Conservation (phyloP, 2,113 vertebrate genomes). For the Panurus biarmicus region DNA sequence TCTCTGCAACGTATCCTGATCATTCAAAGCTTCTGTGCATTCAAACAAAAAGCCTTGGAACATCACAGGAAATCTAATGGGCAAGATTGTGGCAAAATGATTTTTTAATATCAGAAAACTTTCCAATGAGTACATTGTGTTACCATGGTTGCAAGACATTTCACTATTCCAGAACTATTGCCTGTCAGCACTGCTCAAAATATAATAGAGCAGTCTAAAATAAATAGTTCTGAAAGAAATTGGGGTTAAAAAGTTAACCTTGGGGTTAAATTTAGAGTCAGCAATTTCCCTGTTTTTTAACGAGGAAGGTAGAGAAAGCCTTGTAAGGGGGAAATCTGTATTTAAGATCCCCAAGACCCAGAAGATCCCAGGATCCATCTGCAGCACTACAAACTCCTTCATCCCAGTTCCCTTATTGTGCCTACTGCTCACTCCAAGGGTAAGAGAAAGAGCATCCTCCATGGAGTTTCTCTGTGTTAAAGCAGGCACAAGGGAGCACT, state of each 20-base stretch:
- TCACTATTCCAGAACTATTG: background rate
- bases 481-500: background rate
- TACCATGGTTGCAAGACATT: constrained; percentile 54
- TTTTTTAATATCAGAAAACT: constrained; percentile 34
- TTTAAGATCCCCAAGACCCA: background rate
- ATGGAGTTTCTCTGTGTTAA: background rate
- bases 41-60: background rate
- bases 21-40: background rate
- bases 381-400: background rate
- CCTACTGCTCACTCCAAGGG: background rate
- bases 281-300: background rate
- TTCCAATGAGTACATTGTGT: background rate
- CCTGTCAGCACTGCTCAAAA: background rate
- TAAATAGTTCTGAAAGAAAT: background rate
- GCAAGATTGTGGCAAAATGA: background rate
- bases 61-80: background rate
- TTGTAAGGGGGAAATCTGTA: background rate
- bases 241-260: background rate
- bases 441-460: background rate
- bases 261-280: background rate
- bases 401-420: background rate
- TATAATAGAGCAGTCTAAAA: constrained; percentile 12
- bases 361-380: background rate
- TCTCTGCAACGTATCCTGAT: background rate
- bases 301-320: background rate